These are phyloP conservation scores for Tangara arthus DNA, from an alignment of 2,797 vertebrate species.

Conservation along the genomic window DNA sequence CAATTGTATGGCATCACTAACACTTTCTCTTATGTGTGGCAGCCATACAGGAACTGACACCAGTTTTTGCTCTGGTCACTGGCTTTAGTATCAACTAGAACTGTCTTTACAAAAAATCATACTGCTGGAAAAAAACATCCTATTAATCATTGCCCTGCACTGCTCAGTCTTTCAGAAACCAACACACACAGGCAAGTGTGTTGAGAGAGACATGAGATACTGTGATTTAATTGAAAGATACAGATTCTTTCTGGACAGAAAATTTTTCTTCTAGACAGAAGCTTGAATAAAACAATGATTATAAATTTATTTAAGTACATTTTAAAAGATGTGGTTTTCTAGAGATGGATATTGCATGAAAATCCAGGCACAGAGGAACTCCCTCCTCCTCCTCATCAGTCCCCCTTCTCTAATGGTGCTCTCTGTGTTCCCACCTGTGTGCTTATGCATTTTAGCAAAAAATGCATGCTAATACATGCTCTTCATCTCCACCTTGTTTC, in stretches of 20 bases:
- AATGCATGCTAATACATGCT: background rate
- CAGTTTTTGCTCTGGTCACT: background rate
- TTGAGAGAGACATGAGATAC: background rate
- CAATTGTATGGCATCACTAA: rapidly evolving
- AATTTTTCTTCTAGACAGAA: background rate
- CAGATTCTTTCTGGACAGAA: background rate
- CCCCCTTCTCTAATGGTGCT: background rate
- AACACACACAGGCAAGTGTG: rapidly evolving
- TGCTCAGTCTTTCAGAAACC: background rate
- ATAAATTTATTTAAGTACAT: background rate
- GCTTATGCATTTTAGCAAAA: background rate
- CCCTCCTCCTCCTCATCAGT: background rate
- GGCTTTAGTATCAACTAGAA: background rate
- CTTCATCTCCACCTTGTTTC: background rate
- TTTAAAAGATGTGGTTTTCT: background rate
- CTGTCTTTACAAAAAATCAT: background rate
- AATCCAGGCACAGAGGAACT: background rate
- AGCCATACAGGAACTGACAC: background rate
- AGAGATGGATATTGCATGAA: background rate
- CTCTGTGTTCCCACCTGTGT: rapidly evolving
- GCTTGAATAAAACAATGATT: background rate
- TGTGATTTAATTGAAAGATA: background rate
- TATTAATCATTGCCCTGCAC: background rate
- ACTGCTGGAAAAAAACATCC: background rate
- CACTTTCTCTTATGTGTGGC: background rate